Conservation (phyloP, 2,113 vertebrate genomes). For the Melanostigma gelatinosum region DNA sequence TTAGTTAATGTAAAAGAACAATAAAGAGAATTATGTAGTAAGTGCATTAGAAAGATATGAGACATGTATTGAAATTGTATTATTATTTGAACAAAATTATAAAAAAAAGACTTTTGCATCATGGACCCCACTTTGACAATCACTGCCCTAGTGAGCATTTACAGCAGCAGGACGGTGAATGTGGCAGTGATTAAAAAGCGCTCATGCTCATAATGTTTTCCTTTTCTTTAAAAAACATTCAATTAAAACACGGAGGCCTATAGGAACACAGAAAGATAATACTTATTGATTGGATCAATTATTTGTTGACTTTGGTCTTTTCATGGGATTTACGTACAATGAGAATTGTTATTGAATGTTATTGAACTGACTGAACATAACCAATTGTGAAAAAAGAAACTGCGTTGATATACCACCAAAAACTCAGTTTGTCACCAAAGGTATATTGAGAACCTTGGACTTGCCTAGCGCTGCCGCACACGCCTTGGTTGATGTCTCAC, state of each 20-base stretch:
- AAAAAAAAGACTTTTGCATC: background rate
- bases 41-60: background rate
- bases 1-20: background rate
- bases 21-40: background rate
- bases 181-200: background rate
- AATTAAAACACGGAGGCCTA: background rate
- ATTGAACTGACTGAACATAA: background rate
- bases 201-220: background rate
- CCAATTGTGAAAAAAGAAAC: background rate
- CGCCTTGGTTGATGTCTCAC: constrained; percentile 43
- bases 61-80: background rate
- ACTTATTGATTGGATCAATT: background rate
- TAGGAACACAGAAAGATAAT: background rate
- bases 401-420: constrained; percentile 26
- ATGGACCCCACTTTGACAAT: background rate
- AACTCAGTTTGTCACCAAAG: constrained; percentile 37
- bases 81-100: background rate
- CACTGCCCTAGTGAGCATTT: background rate
- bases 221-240: background rate
- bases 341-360: too few relatives aligned
- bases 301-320: background rate
- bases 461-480: constrained; percentile 22
- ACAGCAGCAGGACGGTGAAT: background rate
- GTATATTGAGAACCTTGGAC: constrained; percentile 30
- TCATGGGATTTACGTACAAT: background rate